Percentiles rank a stretch among this genome's conserved stretches.
Evolutionary conservation across 1,140 invertebrate species (phyloP).

Genomic region (Cyphomyrmex costatus): DNA sequence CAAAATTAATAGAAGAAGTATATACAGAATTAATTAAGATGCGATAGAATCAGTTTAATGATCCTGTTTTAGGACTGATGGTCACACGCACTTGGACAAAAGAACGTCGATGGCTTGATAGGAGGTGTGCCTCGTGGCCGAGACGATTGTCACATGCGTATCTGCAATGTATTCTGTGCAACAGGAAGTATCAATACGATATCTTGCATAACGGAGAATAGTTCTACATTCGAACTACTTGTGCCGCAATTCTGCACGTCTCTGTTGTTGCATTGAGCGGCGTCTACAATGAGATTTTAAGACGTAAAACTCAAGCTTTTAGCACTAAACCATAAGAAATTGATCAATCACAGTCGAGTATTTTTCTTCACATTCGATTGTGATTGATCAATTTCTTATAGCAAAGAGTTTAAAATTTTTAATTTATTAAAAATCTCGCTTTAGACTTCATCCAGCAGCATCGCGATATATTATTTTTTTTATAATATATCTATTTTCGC

Average conservation of each 20-base stretch:
- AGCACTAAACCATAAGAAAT: too few relatives aligned
- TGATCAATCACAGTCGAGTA: too few relatives aligned
- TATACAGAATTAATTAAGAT: background rate
- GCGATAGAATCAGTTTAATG: background rate
- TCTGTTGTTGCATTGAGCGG: too few relatives aligned
- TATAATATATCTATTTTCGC: background rate
- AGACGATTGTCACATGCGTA: constrained; percentile 44
- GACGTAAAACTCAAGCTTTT: too few relatives aligned
- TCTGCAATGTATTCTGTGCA: constrained; percentile 28
- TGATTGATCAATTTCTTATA: too few relatives aligned
- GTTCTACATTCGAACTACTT: background rate
- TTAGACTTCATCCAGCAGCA: background rate
- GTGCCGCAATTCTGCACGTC: background rate
- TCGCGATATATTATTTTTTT: constrained; percentile 7
- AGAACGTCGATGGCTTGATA: constrained; percentile 15
- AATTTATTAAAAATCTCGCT: too few relatives aligned
- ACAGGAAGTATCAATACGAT: constrained; percentile 34
- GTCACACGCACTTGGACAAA: background rate
- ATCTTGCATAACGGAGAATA: constrained; percentile 11
- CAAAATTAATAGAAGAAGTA: background rate
- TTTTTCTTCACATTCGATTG: too few relatives aligned
- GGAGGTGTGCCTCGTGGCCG: constrained; percentile 61
- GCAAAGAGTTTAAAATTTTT: too few relatives aligned
- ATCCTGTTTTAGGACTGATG: constrained; percentile 13
- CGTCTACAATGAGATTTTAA: too few relatives aligned